phyloP scores from a whole-genome alignment of 1,140 invertebrate species.

The Vollenhovia emeryi region DNA sequence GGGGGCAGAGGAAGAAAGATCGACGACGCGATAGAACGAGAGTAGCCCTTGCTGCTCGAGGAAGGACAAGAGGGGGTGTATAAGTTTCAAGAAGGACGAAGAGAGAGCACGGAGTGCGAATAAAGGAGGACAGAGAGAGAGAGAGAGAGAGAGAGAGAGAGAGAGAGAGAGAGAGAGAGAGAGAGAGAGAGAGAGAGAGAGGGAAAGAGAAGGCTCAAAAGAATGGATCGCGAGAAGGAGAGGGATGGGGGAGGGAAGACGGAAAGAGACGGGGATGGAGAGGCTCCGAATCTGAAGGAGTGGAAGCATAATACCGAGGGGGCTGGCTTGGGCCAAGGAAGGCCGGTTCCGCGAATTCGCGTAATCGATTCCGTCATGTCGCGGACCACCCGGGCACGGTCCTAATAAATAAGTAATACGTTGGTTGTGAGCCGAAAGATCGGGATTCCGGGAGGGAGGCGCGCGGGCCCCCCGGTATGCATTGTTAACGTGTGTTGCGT shows the following conservation, averaged over 20 bases:
- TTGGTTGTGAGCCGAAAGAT: conserved; percentile 77
- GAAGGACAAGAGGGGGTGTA: conserved; percentile 26
- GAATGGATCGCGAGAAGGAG: conserved; percentile 16
- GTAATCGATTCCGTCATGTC: conserved; percentile 86
- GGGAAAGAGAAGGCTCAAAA: conserved; percentile 55
- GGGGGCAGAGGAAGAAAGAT: background rate
- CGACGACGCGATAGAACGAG: conserved; percentile 40
- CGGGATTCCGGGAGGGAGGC: conserved; percentile 58
- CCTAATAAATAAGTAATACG: conserved; percentile 86
- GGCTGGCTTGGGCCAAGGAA: conserved; percentile 63
- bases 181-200: conserved; percentile 51
- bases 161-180: background rate
- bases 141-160: conserved; percentile 54
- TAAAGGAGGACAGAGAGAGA: conserved; percentile 58
- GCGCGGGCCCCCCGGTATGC: conserved; percentile 43
- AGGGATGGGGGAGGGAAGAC: background rate
- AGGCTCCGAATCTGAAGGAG: conserved; percentile 66
- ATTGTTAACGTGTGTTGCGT: conserved; percentile 52
- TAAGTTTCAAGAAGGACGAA: conserved; percentile 53
- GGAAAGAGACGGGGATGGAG: conserved; percentile 42
- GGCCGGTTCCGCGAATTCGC: conserved; percentile 84
- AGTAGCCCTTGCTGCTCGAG: conserved; percentile 18
- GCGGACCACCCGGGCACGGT: conserved; percentile 84
- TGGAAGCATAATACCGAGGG: conserved; percentile 75
- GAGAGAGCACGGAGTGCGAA: conserved; percentile 18